Conservation (phyloP, 2,888 invertebrate genomes). For the Luffia ferchaultella region DNA sequence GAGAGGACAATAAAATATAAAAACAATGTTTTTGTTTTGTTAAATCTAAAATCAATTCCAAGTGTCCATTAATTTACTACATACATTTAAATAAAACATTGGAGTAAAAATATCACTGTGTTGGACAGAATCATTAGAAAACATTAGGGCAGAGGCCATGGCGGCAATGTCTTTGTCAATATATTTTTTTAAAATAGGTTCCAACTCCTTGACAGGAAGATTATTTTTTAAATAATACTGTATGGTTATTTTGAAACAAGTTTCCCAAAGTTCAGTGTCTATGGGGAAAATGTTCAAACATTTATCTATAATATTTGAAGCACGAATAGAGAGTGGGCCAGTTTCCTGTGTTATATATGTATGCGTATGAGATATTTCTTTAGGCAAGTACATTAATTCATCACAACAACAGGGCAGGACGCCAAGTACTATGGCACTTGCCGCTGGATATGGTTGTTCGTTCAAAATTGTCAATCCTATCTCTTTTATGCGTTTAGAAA, state of each 20-base stretch:
- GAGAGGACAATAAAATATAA: too few species aligned
- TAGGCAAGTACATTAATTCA: constrained; percentile 33
- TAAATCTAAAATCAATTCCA: constrained; percentile 37
- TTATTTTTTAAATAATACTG: constrained; percentile 46
- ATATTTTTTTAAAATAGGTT: constrained; percentile 61
- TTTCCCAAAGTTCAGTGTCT: constrained; percentile 43
- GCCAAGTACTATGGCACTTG: constrained; percentile 29
- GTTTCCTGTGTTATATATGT: neutral
- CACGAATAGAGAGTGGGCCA: constrained; percentile 25
- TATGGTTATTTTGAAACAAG: constrained; percentile 43
- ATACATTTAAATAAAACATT: constrained; percentile 54
- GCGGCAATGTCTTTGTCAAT: constrained; percentile 54
- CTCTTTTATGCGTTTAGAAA: constrained; percentile 49
- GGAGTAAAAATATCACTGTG: constrained; percentile 52
- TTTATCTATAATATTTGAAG: constrained; percentile 43
- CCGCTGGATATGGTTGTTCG: constrained; percentile 35
- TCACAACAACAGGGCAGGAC: constrained; percentile 44
- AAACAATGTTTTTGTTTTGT: too few species aligned
- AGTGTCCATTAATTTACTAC: constrained; percentile 51
- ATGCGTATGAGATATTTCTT: constrained; percentile 9
- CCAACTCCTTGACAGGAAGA: constrained; percentile 53
- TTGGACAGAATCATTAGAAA: constrained; percentile 48
- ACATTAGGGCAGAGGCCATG: constrained; percentile 56
- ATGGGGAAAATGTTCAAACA: constrained; percentile 48
- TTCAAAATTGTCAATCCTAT: constrained; percentile 45